A percentile compares a stretch with the other conserved stretches of the same genome.
Conservation (phyloP, 2,888 invertebrate genomes). For the Odontomyia ornata region DNA sequence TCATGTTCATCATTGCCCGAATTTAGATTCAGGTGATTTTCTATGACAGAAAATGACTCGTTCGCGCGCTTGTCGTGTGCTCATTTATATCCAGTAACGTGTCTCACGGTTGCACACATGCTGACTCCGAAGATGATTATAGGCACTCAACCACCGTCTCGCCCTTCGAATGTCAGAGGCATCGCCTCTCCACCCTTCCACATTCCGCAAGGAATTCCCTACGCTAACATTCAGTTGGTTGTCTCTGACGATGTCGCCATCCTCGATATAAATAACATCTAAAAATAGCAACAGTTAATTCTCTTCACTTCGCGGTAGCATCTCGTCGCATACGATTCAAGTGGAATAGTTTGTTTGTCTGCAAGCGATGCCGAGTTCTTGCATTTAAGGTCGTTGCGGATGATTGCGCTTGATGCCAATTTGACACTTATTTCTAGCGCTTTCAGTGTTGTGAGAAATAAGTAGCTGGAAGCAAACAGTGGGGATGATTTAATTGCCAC, state of each 20-base stretch:
- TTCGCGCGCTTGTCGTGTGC: not conserved
- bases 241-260: not conserved
- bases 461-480: too few species aligned
- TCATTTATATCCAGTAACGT: not conserved
- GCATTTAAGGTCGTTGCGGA: constrained; percentile 21
- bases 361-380: not conserved
- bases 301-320: not conserved
- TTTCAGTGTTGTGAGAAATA: not conserved
- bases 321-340: constrained; percentile 9
- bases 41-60: not conserved
- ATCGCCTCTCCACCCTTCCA: not conserved
- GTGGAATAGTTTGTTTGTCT: constrained; percentile 3
- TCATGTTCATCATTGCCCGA: not conserved
- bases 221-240: constrained; percentile 14
- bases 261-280: constrained; percentile 24
- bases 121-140: not conserved
- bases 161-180: constrained; percentile 11
- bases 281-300: constrained; percentile 31
- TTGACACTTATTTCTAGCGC: not conserved
- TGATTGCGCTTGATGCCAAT: not conserved
- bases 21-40: not conserved
- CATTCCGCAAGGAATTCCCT: constrained; percentile 26
- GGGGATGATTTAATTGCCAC: not conserved
- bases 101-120: not conserved
- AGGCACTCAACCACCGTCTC: not conserved